Percentiles rank a stretch among this genome's conserved stretches.
phyloP scores from a whole-genome alignment of 2,113 vertebrate genomes.

The Anoura caudifer region DNA sequence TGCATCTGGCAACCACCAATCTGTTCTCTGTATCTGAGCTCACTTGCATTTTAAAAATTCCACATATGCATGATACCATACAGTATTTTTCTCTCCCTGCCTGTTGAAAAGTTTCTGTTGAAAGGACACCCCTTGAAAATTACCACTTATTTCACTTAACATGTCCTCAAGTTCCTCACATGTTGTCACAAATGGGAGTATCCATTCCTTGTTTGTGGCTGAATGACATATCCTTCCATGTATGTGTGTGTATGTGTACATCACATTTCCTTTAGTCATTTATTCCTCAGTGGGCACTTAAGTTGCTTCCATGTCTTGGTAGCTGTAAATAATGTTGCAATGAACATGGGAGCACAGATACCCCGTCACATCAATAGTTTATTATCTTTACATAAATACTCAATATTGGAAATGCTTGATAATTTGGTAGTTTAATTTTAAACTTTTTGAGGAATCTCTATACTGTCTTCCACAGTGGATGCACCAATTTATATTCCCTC shows the following conservation, averaged over 20 bases:
- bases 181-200: neutral
- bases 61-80: neutral
- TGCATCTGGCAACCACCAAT: neutral
- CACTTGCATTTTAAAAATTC: neutral
- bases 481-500: neutral
- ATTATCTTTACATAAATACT: neutral
- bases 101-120: neutral
- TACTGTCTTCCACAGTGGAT: neutral
- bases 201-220: neutral
- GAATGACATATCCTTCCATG: neutral
- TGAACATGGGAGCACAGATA: neutral
- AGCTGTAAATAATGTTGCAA: neutral
- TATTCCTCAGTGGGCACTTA: neutral
- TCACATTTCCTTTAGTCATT: neutral
- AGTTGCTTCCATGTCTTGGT: neutral
- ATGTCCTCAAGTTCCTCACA: too few species aligned
- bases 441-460: neutral
- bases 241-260: neutral
- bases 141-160: neutral
- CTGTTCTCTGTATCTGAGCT: neutral
- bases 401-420: neutral
- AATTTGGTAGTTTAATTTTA: neutral
- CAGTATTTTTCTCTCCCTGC: neutral
- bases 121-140: neutral
- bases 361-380: neutral